These are phyloP conservation scores for Trachelipus rathkii DNA, from an alignment of 1,140 invertebrate species.

Conservation along the genomic window DNA sequence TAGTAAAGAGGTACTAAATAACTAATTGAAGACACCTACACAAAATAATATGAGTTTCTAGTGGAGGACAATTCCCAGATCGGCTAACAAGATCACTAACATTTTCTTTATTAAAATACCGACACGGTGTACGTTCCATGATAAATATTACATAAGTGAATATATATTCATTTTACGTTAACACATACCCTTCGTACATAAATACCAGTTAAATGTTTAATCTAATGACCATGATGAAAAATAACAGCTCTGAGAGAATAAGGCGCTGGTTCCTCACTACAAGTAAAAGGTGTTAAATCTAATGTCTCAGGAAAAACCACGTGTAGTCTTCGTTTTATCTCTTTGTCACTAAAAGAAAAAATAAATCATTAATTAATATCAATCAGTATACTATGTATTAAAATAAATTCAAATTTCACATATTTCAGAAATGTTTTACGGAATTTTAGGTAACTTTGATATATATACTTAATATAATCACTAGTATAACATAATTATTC, in stretches of 20 bases:
- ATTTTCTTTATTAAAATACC: slow-evolving; percentile 40
- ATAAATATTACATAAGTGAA: neutral
- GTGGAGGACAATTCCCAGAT: slow-evolving; percentile 28
- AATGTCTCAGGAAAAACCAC: slow-evolving; percentile 41
- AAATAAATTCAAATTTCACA: no score
- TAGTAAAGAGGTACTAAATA: no score
- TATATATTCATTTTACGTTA: no score
- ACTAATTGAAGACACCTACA: no score
- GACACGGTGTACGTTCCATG: neutral
- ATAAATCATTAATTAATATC: no score
- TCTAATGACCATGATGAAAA: slow-evolving; percentile 43
- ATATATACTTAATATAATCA: no score
- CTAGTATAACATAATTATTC: no score
- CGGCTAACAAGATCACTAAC: slow-evolving; percentile 31
- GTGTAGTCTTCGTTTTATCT: slow-evolving; percentile 41
- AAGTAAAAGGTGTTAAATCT: slow-evolving; percentile 37
- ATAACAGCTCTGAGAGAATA: slow-evolving; percentile 39
- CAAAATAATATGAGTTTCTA: slow-evolving; percentile 43
- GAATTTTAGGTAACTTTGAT: no score
- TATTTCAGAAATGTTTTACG: no score
- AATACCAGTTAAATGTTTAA: slow-evolving; percentile 44
- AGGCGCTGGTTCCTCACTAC: slow-evolving; percentile 31
- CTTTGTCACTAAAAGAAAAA: slow-evolving; percentile 29
- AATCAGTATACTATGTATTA: no score
- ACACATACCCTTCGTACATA: no score